Evolutionary conservation across 2,113 vertebrate genomes (phyloP).

Genomic region (Arvicanthis niloticus): DNA sequence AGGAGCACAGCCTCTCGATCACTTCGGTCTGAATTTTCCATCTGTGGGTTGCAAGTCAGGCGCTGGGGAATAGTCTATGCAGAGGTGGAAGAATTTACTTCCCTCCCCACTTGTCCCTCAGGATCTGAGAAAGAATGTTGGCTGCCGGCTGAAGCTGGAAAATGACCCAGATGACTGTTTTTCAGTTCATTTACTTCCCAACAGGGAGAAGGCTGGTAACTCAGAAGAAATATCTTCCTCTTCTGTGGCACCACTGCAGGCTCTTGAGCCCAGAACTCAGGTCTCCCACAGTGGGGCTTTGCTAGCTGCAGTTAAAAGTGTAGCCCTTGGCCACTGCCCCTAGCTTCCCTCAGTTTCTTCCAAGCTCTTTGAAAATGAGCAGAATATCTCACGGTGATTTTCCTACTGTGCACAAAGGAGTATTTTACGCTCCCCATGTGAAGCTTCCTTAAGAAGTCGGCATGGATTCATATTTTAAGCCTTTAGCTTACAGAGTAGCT

Average conservation of each 20-base stretch:
- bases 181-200: slow-evolving; percentile 62
- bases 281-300: background rate
- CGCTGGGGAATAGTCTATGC: slow-evolving; percentile 36
- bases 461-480: background rate
- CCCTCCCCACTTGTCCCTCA: slow-evolving; percentile 37
- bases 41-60: slow-evolving; percentile 23
- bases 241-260: background rate
- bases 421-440: background rate
- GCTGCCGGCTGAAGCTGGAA: slow-evolving; percentile 24
- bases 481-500: background rate
- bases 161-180: slow-evolving; percentile 55
- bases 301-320: background rate
- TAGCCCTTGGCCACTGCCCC: background rate
- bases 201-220: slow-evolving; percentile 44
- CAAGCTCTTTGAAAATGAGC: slow-evolving; percentile 4
- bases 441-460: slow-evolving; percentile 3
- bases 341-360: background rate
- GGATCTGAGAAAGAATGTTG: slow-evolving; percentile 50
- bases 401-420: background rate
- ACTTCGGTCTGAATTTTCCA: slow-evolving; percentile 29
- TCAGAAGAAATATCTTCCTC: background rate
- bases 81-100: slow-evolving; percentile 53
- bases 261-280: background rate
- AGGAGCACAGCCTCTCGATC: background rate
- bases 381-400: slow-evolving; percentile 10